Percentiles rank a stretch among this genome's conserved stretches.
Evolutionary conservation across 2,888 invertebrate genomes (phyloP).

Genomic region (Tipula unca): DNA sequence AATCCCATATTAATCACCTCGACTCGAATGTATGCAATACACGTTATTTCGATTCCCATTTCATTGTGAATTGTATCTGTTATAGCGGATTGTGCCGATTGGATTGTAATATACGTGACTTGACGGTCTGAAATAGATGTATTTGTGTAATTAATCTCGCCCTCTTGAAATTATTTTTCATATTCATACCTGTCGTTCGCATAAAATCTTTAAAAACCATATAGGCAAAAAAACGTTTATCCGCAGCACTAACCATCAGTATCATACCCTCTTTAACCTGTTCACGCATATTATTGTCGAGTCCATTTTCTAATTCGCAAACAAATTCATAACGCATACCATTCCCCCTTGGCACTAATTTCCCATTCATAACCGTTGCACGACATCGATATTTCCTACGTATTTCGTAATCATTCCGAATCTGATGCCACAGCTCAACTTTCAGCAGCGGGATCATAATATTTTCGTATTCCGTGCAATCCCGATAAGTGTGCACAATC

Average conservation of each 20-base stretch:
- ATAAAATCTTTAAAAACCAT: neutral
- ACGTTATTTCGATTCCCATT: neutral
- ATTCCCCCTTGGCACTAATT: conserved; percentile 1
- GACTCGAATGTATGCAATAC: neutral
- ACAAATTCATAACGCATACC: conserved; percentile 19
- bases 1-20: conserved; percentile 29
- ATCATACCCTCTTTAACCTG: neutral
- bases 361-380: neutral
- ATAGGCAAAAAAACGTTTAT: neutral
- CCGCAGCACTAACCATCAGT: neutral
- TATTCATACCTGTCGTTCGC: neutral
- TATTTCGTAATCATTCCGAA: conserved; percentile 22
- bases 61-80: neutral
- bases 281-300: neutral
- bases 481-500: conserved; percentile 40
- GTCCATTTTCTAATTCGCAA: conserved; percentile 1
- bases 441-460: conserved; percentile 35
- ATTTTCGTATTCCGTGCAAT: neutral
- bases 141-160: neutral
- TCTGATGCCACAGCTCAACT: conserved; percentile 32
- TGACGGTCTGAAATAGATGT: neutral
- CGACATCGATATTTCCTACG: neutral
- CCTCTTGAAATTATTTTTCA: neutral
- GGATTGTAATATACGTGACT: neutral
- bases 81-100: neutral